Conservation (phyloP, 92 coral and sea anemone genomes). For the Phenganax marumi region DNA sequence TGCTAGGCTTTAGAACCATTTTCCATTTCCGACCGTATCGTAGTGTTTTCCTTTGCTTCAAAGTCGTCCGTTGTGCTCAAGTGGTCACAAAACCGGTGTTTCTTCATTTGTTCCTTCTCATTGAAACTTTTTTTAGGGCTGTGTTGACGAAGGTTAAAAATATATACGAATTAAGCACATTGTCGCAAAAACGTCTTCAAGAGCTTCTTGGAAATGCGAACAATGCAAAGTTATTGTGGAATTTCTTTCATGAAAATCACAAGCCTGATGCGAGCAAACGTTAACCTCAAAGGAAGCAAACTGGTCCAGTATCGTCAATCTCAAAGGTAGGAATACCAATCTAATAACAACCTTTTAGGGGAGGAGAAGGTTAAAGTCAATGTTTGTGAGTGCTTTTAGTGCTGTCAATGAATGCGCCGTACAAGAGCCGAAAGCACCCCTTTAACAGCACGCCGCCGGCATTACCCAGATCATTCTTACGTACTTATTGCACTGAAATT, state of each 20-base stretch:
- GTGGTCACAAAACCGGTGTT: no score
- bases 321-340: background rate
- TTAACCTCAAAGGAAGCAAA: background rate
- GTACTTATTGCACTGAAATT: no score
- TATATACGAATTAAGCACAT: conserved; percentile 64
- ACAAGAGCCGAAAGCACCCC: no score
- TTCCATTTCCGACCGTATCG: no score
- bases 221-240: conserved; percentile 80
- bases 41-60: no score
- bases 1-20: no score
- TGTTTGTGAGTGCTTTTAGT: no score
- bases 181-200: conserved; percentile 64
- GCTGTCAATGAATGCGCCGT: no score
- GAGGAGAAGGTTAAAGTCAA: background rate
- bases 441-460: no score
- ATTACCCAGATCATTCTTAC: no score
- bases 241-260: conserved; percentile 68
- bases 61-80: no score
- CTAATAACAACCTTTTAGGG: background rate
- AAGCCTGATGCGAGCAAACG: conserved; percentile 31
- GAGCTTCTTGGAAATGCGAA: conserved; percentile 67
- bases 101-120: background rate
- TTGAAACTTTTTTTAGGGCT: conserved; percentile 51
- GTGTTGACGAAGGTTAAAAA: conserved; percentile 74
- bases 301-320: background rate